These are phyloP conservation scores for Pangasius macronema DNA, from an alignment of 2,797 vertebrate species.

Conservation along the genomic window DNA sequence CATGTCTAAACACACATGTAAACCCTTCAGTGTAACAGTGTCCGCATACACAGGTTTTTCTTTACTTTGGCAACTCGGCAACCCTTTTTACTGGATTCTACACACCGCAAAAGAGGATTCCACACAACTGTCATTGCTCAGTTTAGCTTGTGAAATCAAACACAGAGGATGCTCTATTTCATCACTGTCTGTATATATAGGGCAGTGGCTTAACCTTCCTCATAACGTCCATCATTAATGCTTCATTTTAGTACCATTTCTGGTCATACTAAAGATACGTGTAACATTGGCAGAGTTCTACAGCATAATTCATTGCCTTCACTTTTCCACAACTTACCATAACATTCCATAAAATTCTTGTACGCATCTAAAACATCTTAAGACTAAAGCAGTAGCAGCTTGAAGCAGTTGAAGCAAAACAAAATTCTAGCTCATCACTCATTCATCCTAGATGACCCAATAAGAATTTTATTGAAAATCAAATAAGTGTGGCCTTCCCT, in stretches of 20 bases:
- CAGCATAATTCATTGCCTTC: neutral
- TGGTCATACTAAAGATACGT: neutral
- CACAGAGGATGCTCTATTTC: constrained; percentile 25
- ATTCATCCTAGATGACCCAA: neutral
- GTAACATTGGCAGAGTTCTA: neutral
- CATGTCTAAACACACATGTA: neutral
- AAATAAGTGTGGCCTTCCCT: neutral
- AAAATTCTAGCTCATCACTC: neutral
- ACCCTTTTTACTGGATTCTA: neutral
- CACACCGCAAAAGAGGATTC: neutral
- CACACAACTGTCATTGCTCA: neutral
- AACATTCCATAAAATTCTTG: neutral
- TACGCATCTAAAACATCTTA: neutral
- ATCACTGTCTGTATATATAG: constrained; percentile 28
- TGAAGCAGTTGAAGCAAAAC: neutral
- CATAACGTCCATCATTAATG: constrained; percentile 34
- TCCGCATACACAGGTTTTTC: neutral
- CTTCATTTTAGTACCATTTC: constrained; percentile 28
- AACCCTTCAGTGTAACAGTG: constrained; percentile 3
- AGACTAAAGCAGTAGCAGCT: neutral
- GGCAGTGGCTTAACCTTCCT: constrained; percentile 21
- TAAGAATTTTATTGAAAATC: neutral
- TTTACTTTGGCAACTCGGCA: neutral
- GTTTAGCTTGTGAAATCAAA: constrained; percentile 33
- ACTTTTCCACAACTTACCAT: neutral